Percentiles rank a stretch among this genome's conserved stretches.
phyloP scores from a whole-genome alignment of 2,888 invertebrate genomes.

The Ectemnius cavifrons region DNA sequence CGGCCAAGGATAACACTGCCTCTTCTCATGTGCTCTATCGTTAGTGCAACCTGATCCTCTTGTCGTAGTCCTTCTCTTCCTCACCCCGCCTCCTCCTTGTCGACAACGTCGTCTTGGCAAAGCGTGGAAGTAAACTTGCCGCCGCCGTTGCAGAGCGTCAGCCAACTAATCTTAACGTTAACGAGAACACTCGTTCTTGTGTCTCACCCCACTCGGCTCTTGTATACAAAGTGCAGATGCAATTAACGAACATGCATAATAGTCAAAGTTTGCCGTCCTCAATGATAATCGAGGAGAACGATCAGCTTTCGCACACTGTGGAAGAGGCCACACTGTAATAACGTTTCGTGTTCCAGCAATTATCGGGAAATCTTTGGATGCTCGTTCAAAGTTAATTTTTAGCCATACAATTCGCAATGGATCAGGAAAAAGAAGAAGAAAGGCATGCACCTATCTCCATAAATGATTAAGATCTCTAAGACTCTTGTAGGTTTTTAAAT shows the following conservation, averaged over 20 bases:
- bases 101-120: not conserved
- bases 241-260: conserved; percentile 10
- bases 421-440: too few relatives aligned
- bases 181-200: conserved; percentile 24
- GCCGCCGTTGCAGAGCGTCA: conserved; percentile 18
- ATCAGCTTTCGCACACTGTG: not conserved
- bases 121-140: conserved; percentile 41
- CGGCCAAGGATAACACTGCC: not conserved
- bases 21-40: conserved; percentile 24
- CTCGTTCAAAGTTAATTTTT: too few relatives aligned
- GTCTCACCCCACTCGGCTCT: conserved; percentile 12
- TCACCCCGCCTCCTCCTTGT: too few relatives aligned
- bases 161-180: conserved; percentile 49
- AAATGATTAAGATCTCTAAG: too few relatives aligned
- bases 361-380: too few relatives aligned
- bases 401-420: too few relatives aligned
- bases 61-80: conserved; percentile 7
- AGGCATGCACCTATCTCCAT: too few relatives aligned
- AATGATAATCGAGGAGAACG: not conserved
- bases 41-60: conserved; percentile 27
- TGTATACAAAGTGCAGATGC: conserved; percentile 7
- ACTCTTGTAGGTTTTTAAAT: too few relatives aligned
- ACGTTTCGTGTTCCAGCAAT: too few relatives aligned
- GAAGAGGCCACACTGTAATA: too few relatives aligned
- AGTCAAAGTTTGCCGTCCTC: not conserved